These are phyloP conservation scores for Sus cebifrons DNA, from an alignment of 2,797 vertebrate species.

Conservation along the genomic window DNA sequence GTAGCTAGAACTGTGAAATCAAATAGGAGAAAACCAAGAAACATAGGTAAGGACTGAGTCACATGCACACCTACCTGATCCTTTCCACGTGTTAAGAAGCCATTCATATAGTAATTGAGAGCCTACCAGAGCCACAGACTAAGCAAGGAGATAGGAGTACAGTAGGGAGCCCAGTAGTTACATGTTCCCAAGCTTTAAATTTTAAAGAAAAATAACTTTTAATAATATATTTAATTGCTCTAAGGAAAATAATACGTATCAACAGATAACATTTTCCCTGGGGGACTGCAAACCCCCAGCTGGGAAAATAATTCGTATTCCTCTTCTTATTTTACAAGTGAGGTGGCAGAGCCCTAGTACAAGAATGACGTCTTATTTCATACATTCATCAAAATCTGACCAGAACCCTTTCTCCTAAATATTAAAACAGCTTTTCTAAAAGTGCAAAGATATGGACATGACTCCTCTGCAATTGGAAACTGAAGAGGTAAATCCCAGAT, in stretches of 20 bases:
- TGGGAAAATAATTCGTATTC: not conserved
- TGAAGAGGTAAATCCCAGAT: not conserved
- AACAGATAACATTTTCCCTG: not conserved
- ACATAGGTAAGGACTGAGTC: not conserved
- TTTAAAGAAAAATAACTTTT: conserved; percentile 46
- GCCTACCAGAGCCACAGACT: not conserved
- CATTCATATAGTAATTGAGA: not conserved
- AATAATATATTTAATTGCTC: not conserved
- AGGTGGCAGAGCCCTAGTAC: rapidly evolving
- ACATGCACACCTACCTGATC: not conserved
- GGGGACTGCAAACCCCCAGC: not conserved
- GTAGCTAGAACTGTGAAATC: not conserved
- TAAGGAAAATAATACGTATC: not conserved
- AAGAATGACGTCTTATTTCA: not conserved
- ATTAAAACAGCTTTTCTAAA: not conserved
- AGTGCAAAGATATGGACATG: not conserved
- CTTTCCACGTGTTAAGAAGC: not conserved
- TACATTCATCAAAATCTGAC: not conserved
- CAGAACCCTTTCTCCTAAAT: not conserved
- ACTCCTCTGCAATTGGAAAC: conserved; percentile 25
- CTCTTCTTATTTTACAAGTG: not conserved
- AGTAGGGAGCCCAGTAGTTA: not conserved
- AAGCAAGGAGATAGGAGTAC: not conserved
- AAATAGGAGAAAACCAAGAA: conserved; percentile 20
- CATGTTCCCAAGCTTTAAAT: not conserved